Evolutionary conservation across 2,113 vertebrate genomes (phyloP), one percentile per base, ranked within the genome.

Genomic region (Misgurnus mizolepis): DNA sequence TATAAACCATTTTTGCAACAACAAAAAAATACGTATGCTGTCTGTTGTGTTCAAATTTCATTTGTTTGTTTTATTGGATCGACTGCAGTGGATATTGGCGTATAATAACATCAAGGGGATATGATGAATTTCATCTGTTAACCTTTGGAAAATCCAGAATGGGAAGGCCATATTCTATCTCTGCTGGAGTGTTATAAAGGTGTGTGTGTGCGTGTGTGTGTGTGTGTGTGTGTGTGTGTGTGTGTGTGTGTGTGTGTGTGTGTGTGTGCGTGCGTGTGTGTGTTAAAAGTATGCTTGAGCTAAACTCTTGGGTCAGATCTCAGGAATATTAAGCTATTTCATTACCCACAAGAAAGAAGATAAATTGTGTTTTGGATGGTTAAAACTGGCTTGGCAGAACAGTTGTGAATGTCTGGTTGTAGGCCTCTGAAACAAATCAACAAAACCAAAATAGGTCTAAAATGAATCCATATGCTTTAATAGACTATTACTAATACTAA

Each of bases 41-140:
- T 18, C 55, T 34, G 12, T 43, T 81, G 47, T 58, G 18, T 60
- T 79, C n/a, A 40, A 17, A 77, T 39, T 74, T 34, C 61, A 80
- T 15, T 62, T 80, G 41, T 78, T 81, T 80, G 72, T 60, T 81
- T 75, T 18, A 6, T 56, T 68, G 72, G 82, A 81, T 77, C 67
- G 68, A 60, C 69, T 75, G 70, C 45, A 78, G 64, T 81, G 79
- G 39, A 34, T 64, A 69, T 17, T 71, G 64, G 62, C 69, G 73
- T 68, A 79, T 22, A 76, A 70, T 61, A 56, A 17, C 73, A 80
- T 67, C 40, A 72, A 66, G 49, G 56, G 45, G 78, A 78, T 78
- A 68, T 45, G 0, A 47, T 60, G 40, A 47, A 80, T 66, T 77
- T 56, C 1, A 67, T 80, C 45, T 60, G 53, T 41, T 77, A 45